Evolutionary conservation across 2,797 vertebrate genomes (phyloP), one percentile per base, ranked within the genome.

Genomic region (Nyctibius grandis): DNA sequence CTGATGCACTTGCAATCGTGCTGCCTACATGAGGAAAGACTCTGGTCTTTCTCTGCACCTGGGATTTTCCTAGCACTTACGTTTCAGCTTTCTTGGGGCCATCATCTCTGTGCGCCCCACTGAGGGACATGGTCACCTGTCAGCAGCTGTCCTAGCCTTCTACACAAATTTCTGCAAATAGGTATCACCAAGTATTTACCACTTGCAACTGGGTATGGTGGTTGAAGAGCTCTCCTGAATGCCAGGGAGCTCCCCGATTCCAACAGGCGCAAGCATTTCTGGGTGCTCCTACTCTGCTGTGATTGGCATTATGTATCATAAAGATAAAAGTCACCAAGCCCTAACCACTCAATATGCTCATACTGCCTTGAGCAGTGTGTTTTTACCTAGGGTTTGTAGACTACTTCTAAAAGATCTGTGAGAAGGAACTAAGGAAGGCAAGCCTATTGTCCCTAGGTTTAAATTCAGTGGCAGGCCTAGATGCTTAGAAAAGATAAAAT

Each of bases 191-290:
- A 65, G 29, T 26, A 61, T 67, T 45, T 53, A 23, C 19, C 16
- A 60, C 33, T 42, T 73, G 33, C 36, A 38, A 2, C 33, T n/a
- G n/a, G n/a, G 22, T 34, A 45, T 34, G 18, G 42, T 28, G 4
- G 12, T 15, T 61, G 54, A 23, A 65, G 18, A 87, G 45, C 38
- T 64, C 34, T 65, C 11, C 65, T 47, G 60, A 85, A 68, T 33
- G 31, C 8, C 2, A 1, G 9, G 9, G 12, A 76, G 56, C 11
- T 47, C 29, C 44, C 31, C 0, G 2, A 33, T 59, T 76, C 31
- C 50, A 72, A 21, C 4, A 60, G 29, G n/a, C 31, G 47, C 26
- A 26, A 57, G 21, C 34, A 42, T 42, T 86, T 85, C 42, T 74
- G 23, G 8, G 31, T 45, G 29, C 51, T 68, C 50, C 33, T 45